Conservation (phyloP, 1,140 invertebrate species). For the Monochamus saltuarius region DNA sequence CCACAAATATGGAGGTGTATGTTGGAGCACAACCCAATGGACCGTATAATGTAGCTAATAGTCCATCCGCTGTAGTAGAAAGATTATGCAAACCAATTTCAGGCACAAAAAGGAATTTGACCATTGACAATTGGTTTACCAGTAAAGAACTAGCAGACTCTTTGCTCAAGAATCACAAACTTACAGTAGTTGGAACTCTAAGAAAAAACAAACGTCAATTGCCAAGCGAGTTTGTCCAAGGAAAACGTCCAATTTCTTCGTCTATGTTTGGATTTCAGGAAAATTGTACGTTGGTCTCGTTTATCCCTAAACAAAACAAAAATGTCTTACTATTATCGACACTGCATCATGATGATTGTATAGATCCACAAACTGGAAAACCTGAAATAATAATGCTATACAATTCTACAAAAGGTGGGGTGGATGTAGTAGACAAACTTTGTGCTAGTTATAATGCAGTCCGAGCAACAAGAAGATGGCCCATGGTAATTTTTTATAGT, state of each 20-base stretch:
- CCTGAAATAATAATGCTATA: constrained; percentile 24
- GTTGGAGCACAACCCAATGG: constrained; percentile 39
- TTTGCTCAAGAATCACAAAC: constrained; percentile 9
- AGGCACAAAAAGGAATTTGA: constrained; percentile 10
- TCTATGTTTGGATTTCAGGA: constrained; percentile 2
- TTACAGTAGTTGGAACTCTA: constrained; percentile 21
- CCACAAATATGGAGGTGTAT: constrained; percentile 40
- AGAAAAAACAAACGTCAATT: constrained; percentile 21
- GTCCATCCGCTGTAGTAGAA: constrained; percentile 9
- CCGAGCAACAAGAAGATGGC: constrained; percentile 20
- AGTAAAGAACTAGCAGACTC: neutral
- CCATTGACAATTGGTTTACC: constrained; percentile 17
- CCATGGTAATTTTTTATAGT: constrained; percentile 26
- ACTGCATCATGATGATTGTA: constrained; percentile 21
- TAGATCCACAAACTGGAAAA: constrained; percentile 8
- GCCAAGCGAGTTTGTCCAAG: too few relatives aligned
- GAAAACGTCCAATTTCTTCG: too few relatives aligned
- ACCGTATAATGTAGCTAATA: constrained; percentile 34
- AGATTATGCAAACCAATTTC: constrained; percentile 5
- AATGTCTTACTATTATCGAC: constrained; percentile 23
- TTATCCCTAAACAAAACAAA: constrained; percentile 13
- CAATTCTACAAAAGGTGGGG: constrained; percentile 24
- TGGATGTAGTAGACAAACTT: constrained; percentile 23
- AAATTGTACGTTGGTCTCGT: constrained; percentile 12
- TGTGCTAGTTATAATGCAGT: constrained; percentile 17